These are phyloP conservation scores for Podotricha telesiphe DNA, from an alignment of 2,888 invertebrate species.

Conservation along the genomic window DNA sequence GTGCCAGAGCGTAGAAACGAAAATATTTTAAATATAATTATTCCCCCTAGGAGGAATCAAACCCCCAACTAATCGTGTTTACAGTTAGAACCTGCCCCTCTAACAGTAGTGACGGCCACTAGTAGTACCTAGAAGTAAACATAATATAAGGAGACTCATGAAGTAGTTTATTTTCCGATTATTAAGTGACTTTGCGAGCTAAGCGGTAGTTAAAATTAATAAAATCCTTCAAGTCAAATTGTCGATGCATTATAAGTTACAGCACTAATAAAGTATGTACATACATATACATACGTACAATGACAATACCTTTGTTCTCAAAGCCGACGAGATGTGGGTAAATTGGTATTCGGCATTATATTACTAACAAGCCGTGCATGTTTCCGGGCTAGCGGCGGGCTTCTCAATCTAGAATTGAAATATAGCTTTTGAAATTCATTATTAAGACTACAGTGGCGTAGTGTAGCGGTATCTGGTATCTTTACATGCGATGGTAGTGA, in stretches of 20 bases:
- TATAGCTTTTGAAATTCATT: not conserved
- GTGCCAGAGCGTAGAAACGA: too few species aligned
- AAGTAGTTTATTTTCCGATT: too few species aligned
- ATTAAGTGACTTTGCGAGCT: too few species aligned
- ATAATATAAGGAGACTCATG: too few species aligned
- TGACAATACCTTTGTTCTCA: constrained; percentile 23
- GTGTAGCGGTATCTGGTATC: not conserved
- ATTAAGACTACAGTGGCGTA: not conserved
- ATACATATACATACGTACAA: not conserved
- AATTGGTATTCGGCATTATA: constrained; percentile 27
- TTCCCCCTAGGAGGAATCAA: too few species aligned
- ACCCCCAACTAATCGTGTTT: too few species aligned
- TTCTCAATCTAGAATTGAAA: constrained; percentile 12
- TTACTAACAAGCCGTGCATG: constrained; percentile 28
- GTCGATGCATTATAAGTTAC: not conserved
- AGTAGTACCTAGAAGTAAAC: too few species aligned
- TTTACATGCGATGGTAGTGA: not conserved
- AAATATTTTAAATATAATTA: too few species aligned
- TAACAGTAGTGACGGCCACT: too few species aligned
- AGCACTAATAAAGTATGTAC: not conserved
- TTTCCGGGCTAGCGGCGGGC: constrained; percentile 12
- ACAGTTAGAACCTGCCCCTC: too few species aligned
- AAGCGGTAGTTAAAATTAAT: too few species aligned
- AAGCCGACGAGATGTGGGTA: constrained; percentile 4
- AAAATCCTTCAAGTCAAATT: too few species aligned